Base-by-base conservation (phyloP, 92 coral and sea anemone species). In the Siderastrea siderea region DNA sequence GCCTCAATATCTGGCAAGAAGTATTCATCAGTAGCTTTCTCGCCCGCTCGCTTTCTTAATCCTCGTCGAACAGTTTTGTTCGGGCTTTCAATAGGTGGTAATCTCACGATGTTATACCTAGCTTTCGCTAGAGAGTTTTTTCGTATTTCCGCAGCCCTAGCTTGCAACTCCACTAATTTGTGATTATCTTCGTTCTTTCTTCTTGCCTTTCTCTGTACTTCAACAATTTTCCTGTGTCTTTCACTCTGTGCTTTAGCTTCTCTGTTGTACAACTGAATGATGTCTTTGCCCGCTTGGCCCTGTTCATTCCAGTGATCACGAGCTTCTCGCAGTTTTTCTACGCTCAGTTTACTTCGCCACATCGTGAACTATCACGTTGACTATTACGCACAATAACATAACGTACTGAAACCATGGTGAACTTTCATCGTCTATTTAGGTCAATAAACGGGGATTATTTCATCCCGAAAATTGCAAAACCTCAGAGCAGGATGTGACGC, bases 191-290 rank as follows among this genome's bases (percentile, higher is more conserved):
- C 79, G 61, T 73, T 61, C 61, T 94, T 94, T 51, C 84, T 71
- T 53, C 71, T 88, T 9, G 98, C 98, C 38, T 82, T 91, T n/a
- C 81, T 64, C 70, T 94, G 98, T 78, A 94, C 91, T 52, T 90
- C 98, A 7, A 71, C 81, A 68, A 94, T 81, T 55, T 89, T 87
- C 49, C 79, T 80, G 47, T 77, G 77, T 78, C 82, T 90, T 45
- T 94, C 95, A 44, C 71, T 75, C n/a, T 78, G 79, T 57, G 91
- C 92, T 47, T 82, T 83, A 3, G 58, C 59, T 47, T 92, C 88
- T 16, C 88, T 88, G 52, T 74, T 72, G 68, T 90, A 94, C 62
- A 92, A 72, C 63, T 93, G 95, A 10, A 94, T 83, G 60, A 94
- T 94, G 76, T 92, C 98, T 38, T 63, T 52, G 8, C 72, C 86